These are phyloP conservation scores for Condylostylus longicornis DNA, from an alignment of 1,140 invertebrate species.

Conservation along the genomic window DNA sequence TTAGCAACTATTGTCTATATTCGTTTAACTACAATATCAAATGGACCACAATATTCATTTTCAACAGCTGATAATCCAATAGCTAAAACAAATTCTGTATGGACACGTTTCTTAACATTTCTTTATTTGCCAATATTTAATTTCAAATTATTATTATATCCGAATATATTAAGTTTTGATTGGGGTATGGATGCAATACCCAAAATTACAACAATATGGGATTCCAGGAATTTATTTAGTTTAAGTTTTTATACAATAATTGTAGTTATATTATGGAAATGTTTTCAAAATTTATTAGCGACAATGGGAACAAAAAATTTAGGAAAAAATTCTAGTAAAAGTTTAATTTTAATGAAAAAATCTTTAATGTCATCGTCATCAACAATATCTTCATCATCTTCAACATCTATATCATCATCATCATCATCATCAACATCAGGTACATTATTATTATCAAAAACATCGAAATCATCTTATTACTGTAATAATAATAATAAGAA, in stretches of 20 bases:
- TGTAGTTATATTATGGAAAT: constrained; percentile 34
- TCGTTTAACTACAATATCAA: constrained; percentile 46
- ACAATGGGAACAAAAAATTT: no score
- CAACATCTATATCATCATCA: no score
- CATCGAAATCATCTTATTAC: no score
- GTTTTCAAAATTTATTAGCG: constrained; percentile 7
- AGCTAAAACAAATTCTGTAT: constrained; percentile 52
- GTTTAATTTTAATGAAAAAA: no score
- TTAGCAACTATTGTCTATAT: constrained; percentile 42
- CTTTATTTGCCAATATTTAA: constrained; percentile 77
- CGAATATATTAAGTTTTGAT: constrained; percentile 74
- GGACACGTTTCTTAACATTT: constrained; percentile 69
- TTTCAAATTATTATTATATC: constrained; percentile 64
- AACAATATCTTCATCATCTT: no score
- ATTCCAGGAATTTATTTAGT: constrained; percentile 58
- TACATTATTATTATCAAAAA: no score
- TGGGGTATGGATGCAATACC: constrained; percentile 93
- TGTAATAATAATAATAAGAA: no score
- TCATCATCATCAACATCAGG: no score
- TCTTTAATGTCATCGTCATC: no score
- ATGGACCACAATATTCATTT: constrained; percentile 56
- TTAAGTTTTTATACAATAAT: constrained; percentile 52
- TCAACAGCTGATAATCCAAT: constrained; percentile 82
- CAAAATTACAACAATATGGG: constrained; percentile 52
- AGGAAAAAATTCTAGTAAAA: no score